Evolutionary conservation across 2,888 invertebrate genomes (phyloP), one percentile per base, ranked within the genome.

Genomic region (Parnassius orleans): DNA sequence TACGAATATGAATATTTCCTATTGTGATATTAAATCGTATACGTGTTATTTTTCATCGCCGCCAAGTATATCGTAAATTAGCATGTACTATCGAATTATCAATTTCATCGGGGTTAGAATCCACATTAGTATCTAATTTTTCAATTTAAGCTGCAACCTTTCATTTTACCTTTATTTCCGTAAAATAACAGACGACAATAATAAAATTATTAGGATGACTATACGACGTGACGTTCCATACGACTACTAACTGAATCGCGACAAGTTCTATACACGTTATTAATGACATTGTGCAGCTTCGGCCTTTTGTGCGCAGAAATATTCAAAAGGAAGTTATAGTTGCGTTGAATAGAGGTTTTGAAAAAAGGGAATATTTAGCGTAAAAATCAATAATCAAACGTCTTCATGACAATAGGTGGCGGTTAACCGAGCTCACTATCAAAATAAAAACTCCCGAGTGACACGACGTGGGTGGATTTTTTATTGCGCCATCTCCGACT

Each of bases 351-450:
- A 78, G 86, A 75, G 74, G 68, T 84, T 81, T 79, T 72, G 72
- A 79, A 84, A 88, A n/a, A 87, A 87, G 83, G 83, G 77, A 86
- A 84, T 85, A 86, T 90, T 87, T 89, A 82, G 90, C 90, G 90
- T 90, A 87, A 90, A 90, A 90, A 91, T 91, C 91, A 91, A 91
- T 90, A 91, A 90, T 90, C 86, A 83, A 84, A 86, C 79, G 84
- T 79, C 76, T 72, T 72, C 68, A 71, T 70, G 79, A 90, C 90
- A 90, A 90, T 83, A 71, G 85, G 67, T 73, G 77, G 83, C 86
- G 88, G 90, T 88, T 86, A 85, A 82, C 80, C 84, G 84, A 80
- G 80, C 76, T 81, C 85, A 81, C 90, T 89, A 89, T 89, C 86
- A 88, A 87, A 89, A 89, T 88, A 90, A 83, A 85, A 79, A 81